Conservation (phyloP, 2,888 invertebrate genomes). For the Oligia latruncula region DNA sequence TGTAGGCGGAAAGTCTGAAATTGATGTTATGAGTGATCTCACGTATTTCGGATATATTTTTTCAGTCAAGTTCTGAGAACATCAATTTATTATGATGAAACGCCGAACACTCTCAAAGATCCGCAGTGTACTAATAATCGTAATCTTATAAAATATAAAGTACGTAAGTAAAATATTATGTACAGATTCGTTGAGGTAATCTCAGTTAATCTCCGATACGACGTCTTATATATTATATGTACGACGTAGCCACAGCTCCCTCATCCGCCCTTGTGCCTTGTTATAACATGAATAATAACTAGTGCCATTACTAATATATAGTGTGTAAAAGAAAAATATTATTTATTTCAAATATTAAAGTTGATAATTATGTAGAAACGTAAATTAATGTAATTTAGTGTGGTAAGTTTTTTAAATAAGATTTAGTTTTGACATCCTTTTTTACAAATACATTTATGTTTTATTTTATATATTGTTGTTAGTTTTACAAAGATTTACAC, state of each 20-base stretch:
- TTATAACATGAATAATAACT: slow-evolving; percentile 74
- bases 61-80: slow-evolving; percentile 25
- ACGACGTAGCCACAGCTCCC: slow-evolving; percentile 57
- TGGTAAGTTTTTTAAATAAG: slow-evolving; percentile 53
- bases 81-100: slow-evolving; percentile 32
- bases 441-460: slow-evolving; percentile 37
- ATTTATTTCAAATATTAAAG: slow-evolving; percentile 68
- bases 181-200: slow-evolving; percentile 50
- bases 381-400: slow-evolving; percentile 61
- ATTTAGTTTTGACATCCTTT: slow-evolving; percentile 44
- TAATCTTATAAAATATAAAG: slow-evolving; percentile 44
- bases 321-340: slow-evolving; percentile 66
- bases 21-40: slow-evolving; percentile 46
- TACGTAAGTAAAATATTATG: slow-evolving; percentile 23
- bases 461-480: slow-evolving; percentile 25
- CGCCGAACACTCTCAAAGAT: slow-evolving; percentile 34
- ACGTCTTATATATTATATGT: slow-evolving; percentile 10
- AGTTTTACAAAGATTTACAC: background rate
- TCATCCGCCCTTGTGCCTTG: slow-evolving; percentile 76
- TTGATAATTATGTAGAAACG: slow-evolving; percentile 47
- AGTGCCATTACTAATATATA: slow-evolving; percentile 85
- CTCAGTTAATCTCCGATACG: slow-evolving; percentile 51
- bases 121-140: slow-evolving; percentile 42
- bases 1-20: slow-evolving; percentile 40
- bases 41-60: slow-evolving; percentile 32